phyloP scores from a whole-genome alignment of 2,888 invertebrate species.

The Tipula lateralis region DNA sequence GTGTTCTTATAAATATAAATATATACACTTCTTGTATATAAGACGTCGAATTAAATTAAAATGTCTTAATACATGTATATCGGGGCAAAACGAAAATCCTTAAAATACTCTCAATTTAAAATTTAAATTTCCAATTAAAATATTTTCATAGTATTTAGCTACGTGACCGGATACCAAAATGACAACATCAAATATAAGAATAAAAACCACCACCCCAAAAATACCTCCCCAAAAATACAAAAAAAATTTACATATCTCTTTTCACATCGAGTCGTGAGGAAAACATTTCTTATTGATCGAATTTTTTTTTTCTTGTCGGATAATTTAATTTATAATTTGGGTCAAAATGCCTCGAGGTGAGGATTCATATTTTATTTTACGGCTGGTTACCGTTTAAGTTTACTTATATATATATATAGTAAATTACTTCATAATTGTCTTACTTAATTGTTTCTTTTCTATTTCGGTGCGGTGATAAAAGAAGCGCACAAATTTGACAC shows the following conservation, averaged over 20 bases:
- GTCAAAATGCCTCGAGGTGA: background rate
- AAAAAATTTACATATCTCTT: background rate
- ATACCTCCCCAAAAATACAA: background rate
- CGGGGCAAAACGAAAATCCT: background rate
- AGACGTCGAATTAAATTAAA: background rate
- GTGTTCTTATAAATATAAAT: background rate
- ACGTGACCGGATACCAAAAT: constrained; percentile 24
- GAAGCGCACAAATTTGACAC: background rate
- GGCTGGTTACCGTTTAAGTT: background rate
- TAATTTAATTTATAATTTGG: background rate
- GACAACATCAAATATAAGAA: background rate
- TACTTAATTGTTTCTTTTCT: constrained; percentile 13
- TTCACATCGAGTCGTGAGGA: background rate
- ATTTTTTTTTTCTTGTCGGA: background rate
- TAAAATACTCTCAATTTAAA: background rate
- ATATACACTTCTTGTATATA: background rate
- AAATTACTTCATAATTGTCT: background rate
- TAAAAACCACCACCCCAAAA: background rate
- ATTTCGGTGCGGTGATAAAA: background rate
- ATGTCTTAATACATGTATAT: background rate
- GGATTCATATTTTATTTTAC: background rate
- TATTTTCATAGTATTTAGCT: background rate
- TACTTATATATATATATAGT: background rate
- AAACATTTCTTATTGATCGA: background rate
- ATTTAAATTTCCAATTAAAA: constrained; percentile 20